These are phyloP conservation scores for Alsophila aescularia DNA, from an alignment of 2,888 invertebrate species.

Conservation along the genomic window DNA sequence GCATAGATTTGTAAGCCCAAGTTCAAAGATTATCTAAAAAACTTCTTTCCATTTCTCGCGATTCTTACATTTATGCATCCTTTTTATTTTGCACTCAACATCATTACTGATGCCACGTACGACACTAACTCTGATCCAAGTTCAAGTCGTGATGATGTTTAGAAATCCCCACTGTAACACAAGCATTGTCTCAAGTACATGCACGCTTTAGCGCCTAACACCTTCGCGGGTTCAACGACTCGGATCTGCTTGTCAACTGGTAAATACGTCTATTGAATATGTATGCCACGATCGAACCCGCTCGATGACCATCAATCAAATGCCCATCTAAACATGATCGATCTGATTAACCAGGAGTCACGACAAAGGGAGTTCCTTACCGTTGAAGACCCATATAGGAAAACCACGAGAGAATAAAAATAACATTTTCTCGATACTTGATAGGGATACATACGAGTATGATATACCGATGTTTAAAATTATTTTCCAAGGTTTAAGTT, in stretches of 20 bases:
- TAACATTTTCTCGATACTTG: no score
- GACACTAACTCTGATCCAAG: not conserved
- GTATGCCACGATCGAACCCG: slow-evolving; percentile 43
- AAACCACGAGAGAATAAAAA: no score
- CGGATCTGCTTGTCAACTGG: slow-evolving; percentile 39
- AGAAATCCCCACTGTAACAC: slow-evolving; percentile 20
- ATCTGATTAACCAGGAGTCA: slow-evolving; percentile 10
- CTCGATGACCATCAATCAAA: slow-evolving; percentile 43
- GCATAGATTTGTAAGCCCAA: no score
- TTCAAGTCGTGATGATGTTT: slow-evolving; percentile 15
- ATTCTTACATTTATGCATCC: no score
- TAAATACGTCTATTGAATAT: slow-evolving; percentile 53
- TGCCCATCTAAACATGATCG: slow-evolving; percentile 18
- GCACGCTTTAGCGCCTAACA: slow-evolving; percentile 24
- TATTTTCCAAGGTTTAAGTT: no score
- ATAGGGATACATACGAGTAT: no score
- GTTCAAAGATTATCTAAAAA: no score
- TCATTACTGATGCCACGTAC: not conserved
- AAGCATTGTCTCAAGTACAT: slow-evolving; percentile 13
- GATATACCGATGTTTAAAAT: no score
- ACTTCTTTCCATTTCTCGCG: no score
- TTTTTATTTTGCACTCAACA: not conserved
- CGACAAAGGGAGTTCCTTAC: no score
- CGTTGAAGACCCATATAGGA: no score
- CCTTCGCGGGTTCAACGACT: slow-evolving; percentile 36